Evolutionary conservation across 2,113 vertebrate species (phyloP).

Genomic region (Pomatorhinus ruficollis): DNA sequence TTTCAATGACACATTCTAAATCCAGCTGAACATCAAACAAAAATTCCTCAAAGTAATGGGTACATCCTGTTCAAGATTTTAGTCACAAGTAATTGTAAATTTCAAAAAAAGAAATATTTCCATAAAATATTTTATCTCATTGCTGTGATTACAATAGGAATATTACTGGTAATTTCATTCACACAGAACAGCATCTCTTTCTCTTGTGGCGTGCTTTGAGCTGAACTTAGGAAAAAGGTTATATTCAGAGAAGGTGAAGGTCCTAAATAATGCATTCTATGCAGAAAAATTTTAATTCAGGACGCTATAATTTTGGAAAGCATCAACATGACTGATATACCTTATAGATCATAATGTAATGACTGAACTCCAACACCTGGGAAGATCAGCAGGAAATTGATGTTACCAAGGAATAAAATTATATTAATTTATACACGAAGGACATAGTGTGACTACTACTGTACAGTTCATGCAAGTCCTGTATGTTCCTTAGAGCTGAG

Average conservation of each 20-base stretch:
- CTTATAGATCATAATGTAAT: not conserved
- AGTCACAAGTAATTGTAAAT: not conserved
- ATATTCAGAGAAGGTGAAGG: not conserved
- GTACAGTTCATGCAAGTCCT: not conserved
- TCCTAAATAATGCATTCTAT: not conserved
- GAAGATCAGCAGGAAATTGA: not conserved
- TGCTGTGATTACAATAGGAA: not conserved
- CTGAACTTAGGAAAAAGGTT: not conserved
- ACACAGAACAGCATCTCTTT: not conserved
- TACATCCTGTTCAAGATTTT: not conserved
- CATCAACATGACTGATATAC: not conserved
- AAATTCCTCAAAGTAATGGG: not conserved
- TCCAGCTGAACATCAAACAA: not conserved
- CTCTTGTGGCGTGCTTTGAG: not conserved
- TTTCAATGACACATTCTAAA: not conserved
- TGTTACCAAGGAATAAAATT: not conserved
- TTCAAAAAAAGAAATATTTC: not conserved
- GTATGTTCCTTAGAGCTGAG: not conserved
- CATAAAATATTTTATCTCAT: not conserved
- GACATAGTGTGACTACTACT: not conserved
- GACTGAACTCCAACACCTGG: not conserved
- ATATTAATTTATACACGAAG: not conserved
- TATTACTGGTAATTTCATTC: not conserved
- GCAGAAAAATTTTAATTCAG: not conserved
- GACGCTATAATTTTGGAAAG: not conserved